These are phyloP conservation scores for Pelmatolapia mariae DNA, from an alignment of 2,113 vertebrate genomes.

Conservation along the genomic window DNA sequence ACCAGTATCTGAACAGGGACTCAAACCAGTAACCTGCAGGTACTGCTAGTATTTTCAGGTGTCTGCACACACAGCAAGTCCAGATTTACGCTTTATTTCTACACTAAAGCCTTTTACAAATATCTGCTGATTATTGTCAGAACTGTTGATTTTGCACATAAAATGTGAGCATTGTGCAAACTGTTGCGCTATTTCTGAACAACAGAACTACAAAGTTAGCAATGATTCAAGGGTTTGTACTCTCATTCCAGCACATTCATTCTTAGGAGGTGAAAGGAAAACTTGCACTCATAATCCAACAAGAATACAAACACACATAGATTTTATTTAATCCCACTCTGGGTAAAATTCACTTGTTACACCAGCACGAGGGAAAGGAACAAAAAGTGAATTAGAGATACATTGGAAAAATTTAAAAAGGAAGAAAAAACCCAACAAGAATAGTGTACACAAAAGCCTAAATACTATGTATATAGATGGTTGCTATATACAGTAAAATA, in stretches of 20 bases:
- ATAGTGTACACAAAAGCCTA: fast-evolving
- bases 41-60: not conserved
- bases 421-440: not conserved
- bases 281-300: not conserved
- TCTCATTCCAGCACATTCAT: not conserved
- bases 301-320: not conserved
- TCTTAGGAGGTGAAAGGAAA: not conserved
- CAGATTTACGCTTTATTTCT: fast-evolving
- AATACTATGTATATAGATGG: not conserved
- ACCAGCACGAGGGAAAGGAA: fast-evolving
- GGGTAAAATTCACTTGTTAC: not conserved
- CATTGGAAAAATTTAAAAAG: not conserved
- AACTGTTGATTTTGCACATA: not conserved
- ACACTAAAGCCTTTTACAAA: not conserved
- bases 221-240: not conserved
- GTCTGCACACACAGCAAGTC: not conserved
- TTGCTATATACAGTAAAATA: not conserved
- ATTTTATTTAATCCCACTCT: not conserved
- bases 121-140: not conserved
- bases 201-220: not conserved
- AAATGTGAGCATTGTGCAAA: fast-evolving
- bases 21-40: not conserved
- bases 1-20: not conserved
- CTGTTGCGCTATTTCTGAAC: not conserved
- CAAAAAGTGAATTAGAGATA: not conserved